These are phyloP conservation scores for Anguilla anguilla DNA, from an alignment of 2,797 vertebrate species.

Conservation along the genomic window DNA sequence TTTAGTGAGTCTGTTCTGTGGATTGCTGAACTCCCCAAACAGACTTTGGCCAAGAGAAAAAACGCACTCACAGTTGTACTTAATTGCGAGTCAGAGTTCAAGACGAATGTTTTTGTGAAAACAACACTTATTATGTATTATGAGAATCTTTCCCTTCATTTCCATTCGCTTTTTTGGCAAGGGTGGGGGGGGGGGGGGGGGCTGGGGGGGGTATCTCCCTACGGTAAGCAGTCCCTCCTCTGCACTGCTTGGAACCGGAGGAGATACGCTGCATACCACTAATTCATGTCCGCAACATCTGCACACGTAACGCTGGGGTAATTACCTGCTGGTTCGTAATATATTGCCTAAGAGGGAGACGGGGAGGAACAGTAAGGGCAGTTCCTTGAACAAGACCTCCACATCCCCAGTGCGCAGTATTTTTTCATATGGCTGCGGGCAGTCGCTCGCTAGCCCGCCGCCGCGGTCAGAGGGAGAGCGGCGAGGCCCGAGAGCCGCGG, in stretches of 20 bases:
- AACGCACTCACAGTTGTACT: no score
- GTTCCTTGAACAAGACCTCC: conserved; percentile 46
- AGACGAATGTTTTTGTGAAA: no score
- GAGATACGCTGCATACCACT: conserved; percentile 54
- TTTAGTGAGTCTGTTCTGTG: background rate
- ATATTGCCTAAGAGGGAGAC: conserved; percentile 22
- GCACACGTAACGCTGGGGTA: conserved; percentile 50
- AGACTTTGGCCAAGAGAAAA: background rate
- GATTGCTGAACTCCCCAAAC: background rate
- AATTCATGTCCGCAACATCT: conserved; percentile 59
- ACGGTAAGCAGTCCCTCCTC: conserved; percentile 59
- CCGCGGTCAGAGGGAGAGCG: background rate
- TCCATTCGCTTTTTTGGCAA: conserved; percentile 42
- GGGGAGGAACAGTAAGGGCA: background rate
- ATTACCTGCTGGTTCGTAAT: conserved; percentile 34
- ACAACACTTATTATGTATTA: background rate
- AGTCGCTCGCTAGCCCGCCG: conserved; percentile 1
- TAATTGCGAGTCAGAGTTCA: no score
- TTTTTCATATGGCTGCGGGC: conserved; percentile 29
- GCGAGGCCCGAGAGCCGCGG: conserved; percentile 33
- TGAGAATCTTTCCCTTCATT: conserved; percentile 27
- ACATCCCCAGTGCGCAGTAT: conserved; percentile 29
- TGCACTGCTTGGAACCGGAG: conserved; percentile 53
- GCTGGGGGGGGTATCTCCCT: conserved; percentile 41
- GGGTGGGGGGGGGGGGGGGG: no score